Evolutionary conservation across 2,888 invertebrate species (phyloP).

Genomic region (Oscheius sp.): DNA sequence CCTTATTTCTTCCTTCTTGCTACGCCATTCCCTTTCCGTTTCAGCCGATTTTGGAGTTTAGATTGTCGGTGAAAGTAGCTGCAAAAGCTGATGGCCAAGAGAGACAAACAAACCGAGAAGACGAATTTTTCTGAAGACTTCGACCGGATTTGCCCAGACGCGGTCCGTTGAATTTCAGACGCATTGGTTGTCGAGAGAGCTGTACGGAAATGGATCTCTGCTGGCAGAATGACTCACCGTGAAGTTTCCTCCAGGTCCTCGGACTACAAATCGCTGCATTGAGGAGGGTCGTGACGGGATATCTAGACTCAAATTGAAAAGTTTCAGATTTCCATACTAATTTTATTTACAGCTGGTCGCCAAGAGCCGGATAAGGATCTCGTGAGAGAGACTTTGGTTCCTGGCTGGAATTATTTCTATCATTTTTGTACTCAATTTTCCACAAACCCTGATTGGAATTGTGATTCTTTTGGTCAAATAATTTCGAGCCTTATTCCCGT

Average conservation of each 20-base stretch:
- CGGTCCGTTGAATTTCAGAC: conserved; percentile 11
- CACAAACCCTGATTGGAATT: conserved; percentile 2
- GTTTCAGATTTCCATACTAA: not conserved
- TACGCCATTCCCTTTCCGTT: not conserved
- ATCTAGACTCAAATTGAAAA: too few relatives aligned
- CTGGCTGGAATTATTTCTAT: not conserved
- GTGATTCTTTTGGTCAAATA: not conserved
- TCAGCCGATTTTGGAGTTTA: not conserved
- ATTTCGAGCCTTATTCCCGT: not conserved
- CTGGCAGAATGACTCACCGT: not conserved
- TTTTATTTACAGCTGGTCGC: not conserved
- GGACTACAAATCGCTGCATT: conserved; percentile 9
- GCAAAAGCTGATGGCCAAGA: too few relatives aligned
- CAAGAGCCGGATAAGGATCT: not conserved
- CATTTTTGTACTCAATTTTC: not conserved
- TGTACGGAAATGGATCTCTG: not conserved
- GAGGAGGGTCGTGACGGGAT: not conserved
- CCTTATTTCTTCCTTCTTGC: not conserved
- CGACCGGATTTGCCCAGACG: conserved; percentile 2
- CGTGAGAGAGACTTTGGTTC: not conserved
- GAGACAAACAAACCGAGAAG: too few relatives aligned
- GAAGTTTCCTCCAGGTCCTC: conserved; percentile 2
- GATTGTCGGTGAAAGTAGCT: too few relatives aligned
- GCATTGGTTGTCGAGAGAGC: conserved; percentile 14
- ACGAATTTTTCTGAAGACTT: not conserved